Evolutionary conservation across 2,113 vertebrate species (phyloP), one percentile per base, ranked within the genome.

Genomic region (Lucifuga dentata): DNA sequence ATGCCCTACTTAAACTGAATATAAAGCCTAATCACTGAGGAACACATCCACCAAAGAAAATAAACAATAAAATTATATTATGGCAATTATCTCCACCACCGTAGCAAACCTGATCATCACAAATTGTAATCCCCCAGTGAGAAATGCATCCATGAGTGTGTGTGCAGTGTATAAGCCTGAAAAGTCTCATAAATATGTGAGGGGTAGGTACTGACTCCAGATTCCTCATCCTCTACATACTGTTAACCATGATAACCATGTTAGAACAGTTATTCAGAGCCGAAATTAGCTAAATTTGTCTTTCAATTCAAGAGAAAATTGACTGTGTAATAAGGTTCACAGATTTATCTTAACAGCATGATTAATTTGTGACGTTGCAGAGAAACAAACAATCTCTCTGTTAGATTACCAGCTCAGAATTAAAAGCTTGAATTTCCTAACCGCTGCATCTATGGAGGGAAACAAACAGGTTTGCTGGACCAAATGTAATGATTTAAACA

Each of bases 91-190:
- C 36, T 65, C 21, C 19, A 68, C 26, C 33, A 26, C n/a, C 57
- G 78, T 62, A 78, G 58, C 39, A 67, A 60, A 75, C n/a, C 35
- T 60, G 41, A 81, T 68, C 10, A 49, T 55, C 26, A 20, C 16
- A 73, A 35, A 65, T 35, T 24, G 43, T 24, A 26, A 60, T 38
- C n/a, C 8, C n/a, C 16, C 26, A 65, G 15, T 1, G 2, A 40
- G 38, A 19, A 44, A 17, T 19, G n/a, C n/a, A 20, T 5, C 3
- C 26, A 7, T 29, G 26, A 40, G 41, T 8, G 40, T 46, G 12
- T 7, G 8, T 12, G 5, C 17, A 16, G 8, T 7, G 38, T 12
- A 5, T 13, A 6, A n/a, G n/a, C n/a, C n/a, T n/a, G n/a, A n/a
- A 40, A 40, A 40, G 38, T 13, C 12, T 15, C n/a, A 45, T 19